These are phyloP conservation scores for Luscinia megarhynchos DNA, from an alignment of 2,797 vertebrate genomes.

Conservation along the genomic window DNA sequence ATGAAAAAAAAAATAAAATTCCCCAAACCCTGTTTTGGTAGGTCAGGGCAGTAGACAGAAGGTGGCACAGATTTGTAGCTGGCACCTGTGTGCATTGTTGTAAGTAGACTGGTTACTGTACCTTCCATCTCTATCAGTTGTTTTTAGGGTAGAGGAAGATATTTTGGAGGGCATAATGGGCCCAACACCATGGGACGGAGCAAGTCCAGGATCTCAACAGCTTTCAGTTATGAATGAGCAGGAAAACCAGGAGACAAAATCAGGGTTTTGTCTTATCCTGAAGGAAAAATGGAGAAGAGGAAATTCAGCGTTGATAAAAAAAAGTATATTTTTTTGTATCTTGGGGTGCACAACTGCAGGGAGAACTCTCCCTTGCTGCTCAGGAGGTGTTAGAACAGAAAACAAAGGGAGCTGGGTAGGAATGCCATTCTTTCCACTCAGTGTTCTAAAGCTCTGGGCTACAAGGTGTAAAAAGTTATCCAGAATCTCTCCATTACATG, in stretches of 20 bases:
- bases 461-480: background rate
- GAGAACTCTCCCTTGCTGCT: background rate
- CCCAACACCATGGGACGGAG: accelerated
- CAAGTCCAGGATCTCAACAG: background rate
- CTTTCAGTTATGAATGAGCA: background rate
- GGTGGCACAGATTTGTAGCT: background rate
- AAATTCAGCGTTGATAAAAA: background rate
- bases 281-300: background rate
- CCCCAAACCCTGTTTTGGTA: background rate
- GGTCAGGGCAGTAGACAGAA: background rate
- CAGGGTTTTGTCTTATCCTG: no score
- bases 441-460: background rate
- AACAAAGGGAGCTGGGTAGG: background rate
- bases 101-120: background rate
- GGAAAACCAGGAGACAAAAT: background rate
- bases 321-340: no score
- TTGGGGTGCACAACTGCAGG: background rate
- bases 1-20: no score
- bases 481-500: no score
- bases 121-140: no score
- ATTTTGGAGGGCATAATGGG: background rate
- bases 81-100: no score
- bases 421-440: background rate
- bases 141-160: background rate
- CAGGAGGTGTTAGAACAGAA: no score